These are phyloP conservation scores for Drepanosiphum platanoidis DNA, from an alignment of 2,888 invertebrate species.

Conservation along the genomic window DNA sequence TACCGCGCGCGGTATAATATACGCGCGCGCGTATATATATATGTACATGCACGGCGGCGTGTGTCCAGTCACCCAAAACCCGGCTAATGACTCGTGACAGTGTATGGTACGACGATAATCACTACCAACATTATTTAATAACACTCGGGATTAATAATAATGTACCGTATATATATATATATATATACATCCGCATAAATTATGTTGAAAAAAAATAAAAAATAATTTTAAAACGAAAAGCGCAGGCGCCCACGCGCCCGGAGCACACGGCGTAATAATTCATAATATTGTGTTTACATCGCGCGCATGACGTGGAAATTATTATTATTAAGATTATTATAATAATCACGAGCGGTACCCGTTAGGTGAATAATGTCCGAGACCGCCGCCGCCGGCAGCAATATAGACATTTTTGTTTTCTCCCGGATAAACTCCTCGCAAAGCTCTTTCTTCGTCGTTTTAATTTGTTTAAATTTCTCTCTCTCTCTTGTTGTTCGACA, in stretches of 20 bases:
- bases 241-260: neutral
- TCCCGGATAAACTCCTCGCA: too few relatives aligned
- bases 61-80: constrained; percentile 50
- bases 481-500: too few relatives aligned
- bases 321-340: too few relatives aligned
- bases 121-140: constrained; percentile 50
- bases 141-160: constrained; percentile 49
- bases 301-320: neutral
- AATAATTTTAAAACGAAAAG: neutral
- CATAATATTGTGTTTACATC: neutral
- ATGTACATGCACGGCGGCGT: neutral
- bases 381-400: too few relatives aligned
- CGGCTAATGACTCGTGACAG: constrained; percentile 58
- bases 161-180: too few relatives aligned
- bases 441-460: too few relatives aligned
- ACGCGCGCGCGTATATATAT: neutral
- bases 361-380: too few relatives aligned
- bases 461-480: too few relatives aligned
- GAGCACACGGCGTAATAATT: neutral
- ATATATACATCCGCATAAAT: constrained; percentile 28
- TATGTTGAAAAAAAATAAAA: too few relatives aligned
- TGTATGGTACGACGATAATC: constrained; percentile 28
- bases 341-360: too few relatives aligned
- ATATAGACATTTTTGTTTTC: too few relatives aligned
- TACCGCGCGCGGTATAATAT: neutral